These are phyloP conservation scores for Cataglyphis cursor DNA, from an alignment of 2,888 invertebrate species.

Conservation along the genomic window DNA sequence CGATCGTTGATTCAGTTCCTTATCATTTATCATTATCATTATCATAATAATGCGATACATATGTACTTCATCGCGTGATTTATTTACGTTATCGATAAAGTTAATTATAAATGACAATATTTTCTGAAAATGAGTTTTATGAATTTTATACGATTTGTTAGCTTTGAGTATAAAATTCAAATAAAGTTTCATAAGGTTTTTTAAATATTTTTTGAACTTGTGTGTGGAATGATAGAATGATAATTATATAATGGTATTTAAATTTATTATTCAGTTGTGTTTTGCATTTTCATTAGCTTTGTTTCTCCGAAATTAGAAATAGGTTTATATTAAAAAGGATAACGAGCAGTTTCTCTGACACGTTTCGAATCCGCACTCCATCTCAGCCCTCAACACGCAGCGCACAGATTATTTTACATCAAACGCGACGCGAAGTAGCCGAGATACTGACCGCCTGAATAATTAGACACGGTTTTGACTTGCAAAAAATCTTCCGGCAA, in stretches of 20 bases:
- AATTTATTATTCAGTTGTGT: not conserved
- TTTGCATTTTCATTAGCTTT: not conserved
- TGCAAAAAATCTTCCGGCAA: slow-evolving; percentile 52
- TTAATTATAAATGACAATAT: not conserved
- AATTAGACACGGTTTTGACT: slow-evolving; percentile 57
- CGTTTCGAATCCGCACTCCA: not conserved
- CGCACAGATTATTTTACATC: slow-evolving; percentile 35
- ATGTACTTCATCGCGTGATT: not conserved
- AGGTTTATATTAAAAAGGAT: not conserved
- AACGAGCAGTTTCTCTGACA: not conserved
- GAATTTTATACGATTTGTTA: not conserved
- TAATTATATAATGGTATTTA: not conserved
- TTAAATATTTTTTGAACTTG: not conserved
- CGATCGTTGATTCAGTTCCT: slow-evolving; percentile 38
- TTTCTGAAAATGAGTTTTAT: not conserved
- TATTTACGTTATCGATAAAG: not conserved
- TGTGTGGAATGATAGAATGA: not conserved
- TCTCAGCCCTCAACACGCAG: not conserved
- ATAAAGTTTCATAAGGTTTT: not conserved
- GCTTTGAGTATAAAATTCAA: no score
- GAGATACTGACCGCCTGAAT: slow-evolving; percentile 46
- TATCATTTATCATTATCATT: slow-evolving; percentile 54
- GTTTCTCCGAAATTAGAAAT: not conserved
- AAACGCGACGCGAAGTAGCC: slow-evolving; percentile 44
- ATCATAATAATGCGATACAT: not conserved